Evolutionary conservation across 1,140 invertebrate genomes (phyloP), one percentile per base, ranked within the genome.

Genomic region (Meloidogyne chitwoodi): DNA sequence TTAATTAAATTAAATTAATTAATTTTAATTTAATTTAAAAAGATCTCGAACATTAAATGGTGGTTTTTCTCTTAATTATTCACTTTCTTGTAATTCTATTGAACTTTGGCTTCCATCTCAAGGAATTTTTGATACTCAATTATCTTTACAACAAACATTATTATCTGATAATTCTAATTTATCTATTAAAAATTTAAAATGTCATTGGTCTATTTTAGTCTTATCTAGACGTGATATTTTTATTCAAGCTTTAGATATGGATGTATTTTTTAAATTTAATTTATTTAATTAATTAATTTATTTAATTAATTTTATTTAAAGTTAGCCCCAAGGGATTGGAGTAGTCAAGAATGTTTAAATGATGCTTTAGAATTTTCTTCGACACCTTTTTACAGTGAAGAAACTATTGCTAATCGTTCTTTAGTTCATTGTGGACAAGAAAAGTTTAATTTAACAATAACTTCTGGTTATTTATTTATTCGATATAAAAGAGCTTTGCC

Each of bases 21-120:
- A 31, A 3, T 48, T 44, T 56, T 56, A n/a, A 56, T n/a, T n/a
- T 56, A 56, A n/a, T 70, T 62, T 69, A 14, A 19, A 31, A 38
- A 73, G 75, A 26, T 78, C 77, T 14, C 68, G 85, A 8, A 67
- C 73, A 64, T 38, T 38, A 38, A 85, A 65, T 31, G 41, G 48
- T 24, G 83, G 83, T 24, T 85, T 85, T 38, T 70, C 61, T 56
- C 22, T 87, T 29, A 71, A 80, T 16, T 85, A 85, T 68, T 22
- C 68, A 26, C 41, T 87, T 82, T 73, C 38, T 22, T 85, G 83
- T 44, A 79, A 72, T 38, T 76, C 78, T 11, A 86, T 86, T 67
- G 83, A 85, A 41, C 74, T 83, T 63, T 75, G 84, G 65, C 77
- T 38, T 6, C 62, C 78, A 24, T 63, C 69, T 16, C 44, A 67